Conservation (phyloP, 2,888 invertebrate species). For the Oxystoma pomonae region DNA sequence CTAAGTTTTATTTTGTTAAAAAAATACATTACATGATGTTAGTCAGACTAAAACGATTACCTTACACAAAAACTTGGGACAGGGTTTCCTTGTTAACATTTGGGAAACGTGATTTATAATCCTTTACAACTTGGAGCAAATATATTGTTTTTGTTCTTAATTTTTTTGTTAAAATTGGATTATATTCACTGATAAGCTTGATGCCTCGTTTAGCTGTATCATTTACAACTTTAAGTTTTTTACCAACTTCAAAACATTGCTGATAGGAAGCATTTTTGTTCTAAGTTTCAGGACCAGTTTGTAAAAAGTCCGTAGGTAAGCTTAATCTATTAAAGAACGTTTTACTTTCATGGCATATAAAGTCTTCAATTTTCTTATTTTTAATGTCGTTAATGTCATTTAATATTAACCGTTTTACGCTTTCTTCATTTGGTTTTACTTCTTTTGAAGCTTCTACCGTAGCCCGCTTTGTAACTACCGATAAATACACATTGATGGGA, state of each 20-base stretch:
- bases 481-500: too few species aligned
- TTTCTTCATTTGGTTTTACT: too few species aligned
- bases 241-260: neutral
- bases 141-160: neutral
- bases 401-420: too few species aligned
- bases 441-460: too few species aligned
- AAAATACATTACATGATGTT: neutral
- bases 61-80: neutral
- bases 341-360: neutral
- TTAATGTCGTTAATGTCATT: too few species aligned
- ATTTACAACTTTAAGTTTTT: neutral
- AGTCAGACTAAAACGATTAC: neutral
- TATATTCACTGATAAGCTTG: neutral
- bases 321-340: neutral
- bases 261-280: neutral
- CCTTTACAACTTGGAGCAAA: neutral
- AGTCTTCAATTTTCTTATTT: neutral
- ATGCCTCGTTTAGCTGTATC: neutral
- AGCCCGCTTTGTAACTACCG: too few species aligned
- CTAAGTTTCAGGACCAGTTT: neutral
- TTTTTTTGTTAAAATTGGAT: neutral
- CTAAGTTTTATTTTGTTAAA: neutral
- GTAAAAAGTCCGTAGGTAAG: neutral
- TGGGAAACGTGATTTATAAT: neutral
- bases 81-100: neutral